A percentile compares a stretch with the other conserved stretches of the same genome.
phyloP scores from a whole-genome alignment of 2,113 vertebrate species.

The Pyxicephalus adspersus region DNA sequence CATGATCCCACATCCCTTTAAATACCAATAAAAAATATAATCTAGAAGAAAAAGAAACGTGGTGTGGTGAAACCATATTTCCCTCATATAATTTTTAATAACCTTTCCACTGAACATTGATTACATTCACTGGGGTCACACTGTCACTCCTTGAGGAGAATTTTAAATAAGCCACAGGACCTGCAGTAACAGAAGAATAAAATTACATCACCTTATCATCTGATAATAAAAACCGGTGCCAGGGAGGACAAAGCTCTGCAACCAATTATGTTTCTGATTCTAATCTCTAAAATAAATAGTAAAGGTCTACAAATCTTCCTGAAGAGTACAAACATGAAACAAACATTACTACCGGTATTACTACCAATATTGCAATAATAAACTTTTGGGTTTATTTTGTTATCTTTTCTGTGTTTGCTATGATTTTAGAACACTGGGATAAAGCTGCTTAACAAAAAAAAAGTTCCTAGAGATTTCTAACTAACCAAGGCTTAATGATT shows the following conservation, averaged over 20 bases:
- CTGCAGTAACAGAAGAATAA: neutral
- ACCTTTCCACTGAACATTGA: slow-evolving; percentile 16
- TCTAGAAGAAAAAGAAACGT: slow-evolving; percentile 2
- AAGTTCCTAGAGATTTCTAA: too few species aligned
- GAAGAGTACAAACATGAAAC: neutral
- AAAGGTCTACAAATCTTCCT: neutral
- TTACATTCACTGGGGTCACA: slow-evolving; percentile 20
- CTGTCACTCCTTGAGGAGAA: slow-evolving; percentile 11
- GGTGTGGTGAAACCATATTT: neutral
- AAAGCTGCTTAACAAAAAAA: too few species aligned
- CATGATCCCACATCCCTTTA: neutral
- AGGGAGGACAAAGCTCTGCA: neutral
- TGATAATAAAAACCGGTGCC: neutral
- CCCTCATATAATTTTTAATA: neutral
- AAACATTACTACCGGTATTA: neutral
- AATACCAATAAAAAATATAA: neutral
- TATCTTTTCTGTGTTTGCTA: too few species aligned
- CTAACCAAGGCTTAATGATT: too few species aligned
- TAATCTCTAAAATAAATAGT: neutral
- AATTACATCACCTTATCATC: slow-evolving; percentile 22
- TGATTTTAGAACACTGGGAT: too few species aligned
- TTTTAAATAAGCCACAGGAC: neutral
- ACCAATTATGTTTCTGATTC: neutral
- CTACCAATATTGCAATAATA: too few species aligned
- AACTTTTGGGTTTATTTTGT: too few species aligned